Conservation (phyloP, 2,888 invertebrate species). For the Drosophila fulvimacula region DNA sequence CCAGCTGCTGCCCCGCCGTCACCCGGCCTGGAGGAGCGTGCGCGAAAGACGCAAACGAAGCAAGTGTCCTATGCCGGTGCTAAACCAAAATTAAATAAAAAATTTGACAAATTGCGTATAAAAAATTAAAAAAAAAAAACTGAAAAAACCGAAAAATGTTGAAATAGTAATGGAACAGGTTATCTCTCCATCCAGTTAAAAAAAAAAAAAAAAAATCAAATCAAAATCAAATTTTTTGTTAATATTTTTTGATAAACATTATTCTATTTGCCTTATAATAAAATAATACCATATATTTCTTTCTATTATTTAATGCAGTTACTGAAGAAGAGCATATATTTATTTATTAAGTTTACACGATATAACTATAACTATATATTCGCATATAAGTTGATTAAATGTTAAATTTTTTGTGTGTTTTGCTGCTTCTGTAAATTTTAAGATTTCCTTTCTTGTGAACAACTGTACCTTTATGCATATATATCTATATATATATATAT, state of each 20-base stretch:
- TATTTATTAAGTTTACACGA: constrained; percentile 75
- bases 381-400: constrained; percentile 72
- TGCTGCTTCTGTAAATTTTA: constrained; percentile 74
- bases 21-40: constrained; percentile 14
- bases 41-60: constrained; percentile 64
- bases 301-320: constrained; percentile 75
- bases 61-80: constrained; percentile 85
- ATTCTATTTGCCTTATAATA: constrained; percentile 65
- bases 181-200: constrained; percentile 71
- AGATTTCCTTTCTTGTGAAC: constrained; percentile 82
- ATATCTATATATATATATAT: constrained; percentile 68
- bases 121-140: constrained; percentile 41
- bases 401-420: constrained; percentile 72
- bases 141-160: constrained; percentile 48
- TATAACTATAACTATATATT: constrained; percentile 9
- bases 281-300: constrained; percentile 42
- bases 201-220: constrained; percentile 25
- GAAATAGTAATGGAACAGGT: constrained; percentile 62
- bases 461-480: constrained; percentile 81
- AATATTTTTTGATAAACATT: constrained; percentile 73
- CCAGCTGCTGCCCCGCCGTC: constrained; percentile 2
- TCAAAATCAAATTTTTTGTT: constrained; percentile 56
- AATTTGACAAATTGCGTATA: constrained; percentile 60
- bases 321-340: constrained; percentile 66
- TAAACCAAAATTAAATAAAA: constrained; percentile 69